These are phyloP conservation scores for Melanotaenia nigrans DNA, from an alignment of 2,797 vertebrate species.

Conservation along the genomic window DNA sequence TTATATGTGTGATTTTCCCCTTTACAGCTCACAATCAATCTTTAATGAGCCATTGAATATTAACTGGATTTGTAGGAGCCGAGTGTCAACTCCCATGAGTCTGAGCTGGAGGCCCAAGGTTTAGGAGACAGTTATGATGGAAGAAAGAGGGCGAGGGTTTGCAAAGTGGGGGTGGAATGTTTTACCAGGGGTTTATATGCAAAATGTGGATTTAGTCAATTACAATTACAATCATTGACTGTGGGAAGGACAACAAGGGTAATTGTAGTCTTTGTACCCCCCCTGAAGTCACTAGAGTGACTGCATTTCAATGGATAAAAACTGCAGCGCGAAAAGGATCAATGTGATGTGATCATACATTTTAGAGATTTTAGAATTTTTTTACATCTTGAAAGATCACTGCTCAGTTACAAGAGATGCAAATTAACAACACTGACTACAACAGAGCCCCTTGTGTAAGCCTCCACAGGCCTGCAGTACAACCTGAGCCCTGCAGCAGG, in stretches of 20 bases:
- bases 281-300: slow-evolving; percentile 60
- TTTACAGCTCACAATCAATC: slow-evolving; percentile 82
- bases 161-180: slow-evolving; percentile 65
- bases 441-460: slow-evolving; percentile 46
- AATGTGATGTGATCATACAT: slow-evolving; percentile 14
- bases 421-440: slow-evolving; percentile 46
- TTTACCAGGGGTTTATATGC: slow-evolving; percentile 79
- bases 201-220: slow-evolving; percentile 84
- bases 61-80: slow-evolving; percentile 82
- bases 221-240: slow-evolving; percentile 85
- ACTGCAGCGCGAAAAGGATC: slow-evolving; percentile 3
- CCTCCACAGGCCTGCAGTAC: slow-evolving; percentile 52
- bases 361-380: slow-evolving; percentile 31
- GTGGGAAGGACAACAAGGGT: slow-evolving; percentile 73
- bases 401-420: slow-evolving; percentile 7
- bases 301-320: slow-evolving; percentile 71
- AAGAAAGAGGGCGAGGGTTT: slow-evolving; percentile 34
- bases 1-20: slow-evolving; percentile 72
- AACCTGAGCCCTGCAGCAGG: slow-evolving; percentile 59
- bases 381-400: slow-evolving; percentile 25
- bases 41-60: slow-evolving; percentile 88
- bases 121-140: slow-evolving; percentile 60
- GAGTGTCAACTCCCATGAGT: slow-evolving; percentile 82
- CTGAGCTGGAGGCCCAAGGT: slow-evolving; percentile 69
- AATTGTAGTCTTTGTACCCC: slow-evolving; percentile 68